Conservation (phyloP, 2,113 vertebrate species). For the Electrona antarctica region DNA sequence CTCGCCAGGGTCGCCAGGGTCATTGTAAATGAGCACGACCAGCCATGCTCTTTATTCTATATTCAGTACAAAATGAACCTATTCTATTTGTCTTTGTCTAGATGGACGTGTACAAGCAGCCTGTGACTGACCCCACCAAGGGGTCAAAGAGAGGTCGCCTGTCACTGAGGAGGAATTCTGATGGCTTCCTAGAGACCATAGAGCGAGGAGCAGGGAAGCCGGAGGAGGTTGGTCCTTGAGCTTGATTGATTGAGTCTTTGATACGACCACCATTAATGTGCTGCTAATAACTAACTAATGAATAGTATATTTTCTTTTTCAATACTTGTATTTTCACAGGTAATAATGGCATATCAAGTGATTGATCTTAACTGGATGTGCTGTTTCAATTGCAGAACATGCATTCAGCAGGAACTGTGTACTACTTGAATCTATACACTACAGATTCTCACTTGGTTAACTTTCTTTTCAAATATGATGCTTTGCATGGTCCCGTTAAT, state of each 20-base stretch:
- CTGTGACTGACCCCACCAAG: conserved; percentile 79
- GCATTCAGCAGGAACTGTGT: too few species aligned
- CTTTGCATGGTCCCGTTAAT: too few species aligned
- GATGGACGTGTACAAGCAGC: conserved; percentile 82
- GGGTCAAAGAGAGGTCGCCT: conserved; percentile 77
- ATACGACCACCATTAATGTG: background rate
- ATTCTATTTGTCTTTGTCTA: conserved; percentile 34
- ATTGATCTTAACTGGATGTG: too few species aligned
- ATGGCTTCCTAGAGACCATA: conserved; percentile 76
- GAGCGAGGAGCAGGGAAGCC: conserved; percentile 78
- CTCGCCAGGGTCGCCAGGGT: background rate
- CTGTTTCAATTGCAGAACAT: too few species aligned
- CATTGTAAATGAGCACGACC: background rate
- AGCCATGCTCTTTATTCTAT: background rate
- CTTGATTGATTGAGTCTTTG: background rate
- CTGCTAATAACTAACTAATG: background rate
- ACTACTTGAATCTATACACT: too few species aligned
- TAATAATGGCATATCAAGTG: too few species aligned
- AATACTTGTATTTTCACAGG: too few species aligned
- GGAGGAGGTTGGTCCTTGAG: conserved; percentile 68
- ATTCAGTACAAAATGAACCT: background rate
- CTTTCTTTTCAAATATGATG: too few species aligned
- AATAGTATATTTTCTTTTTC: too few species aligned
- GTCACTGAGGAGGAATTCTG: conserved; percentile 75
- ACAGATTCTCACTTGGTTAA: too few species aligned